Percentiles rank a stretch among this genome's conserved stretches.
Evolutionary conservation across 2,113 vertebrate species (phyloP).

Genomic region (Alligator sinensis): DNA sequence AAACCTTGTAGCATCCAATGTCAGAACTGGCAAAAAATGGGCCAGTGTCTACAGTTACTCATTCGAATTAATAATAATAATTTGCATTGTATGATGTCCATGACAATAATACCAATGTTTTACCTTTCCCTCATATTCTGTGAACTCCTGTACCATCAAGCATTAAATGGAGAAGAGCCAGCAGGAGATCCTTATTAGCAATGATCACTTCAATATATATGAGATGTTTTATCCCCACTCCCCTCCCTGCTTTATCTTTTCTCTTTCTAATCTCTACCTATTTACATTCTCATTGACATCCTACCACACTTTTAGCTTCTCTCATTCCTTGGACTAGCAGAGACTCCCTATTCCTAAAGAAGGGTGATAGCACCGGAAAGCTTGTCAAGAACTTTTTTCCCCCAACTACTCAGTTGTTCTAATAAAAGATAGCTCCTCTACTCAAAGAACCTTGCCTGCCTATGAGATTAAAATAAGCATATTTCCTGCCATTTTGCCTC

Average conservation of each 20-base stretch:
- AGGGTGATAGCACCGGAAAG: too few species aligned
- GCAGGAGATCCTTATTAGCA: not conserved
- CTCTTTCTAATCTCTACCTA: not conserved
- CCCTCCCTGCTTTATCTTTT: not conserved
- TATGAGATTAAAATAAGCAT: not conserved
- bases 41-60: not conserved
- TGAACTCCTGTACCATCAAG: not conserved
- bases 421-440: too few species aligned
- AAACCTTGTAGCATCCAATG: not conserved
- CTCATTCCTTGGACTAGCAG: too few species aligned
- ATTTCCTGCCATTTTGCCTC: not conserved
- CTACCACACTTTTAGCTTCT: too few species aligned
- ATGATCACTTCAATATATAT: not conserved
- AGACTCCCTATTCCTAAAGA: too few species aligned
- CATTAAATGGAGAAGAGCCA: not conserved
- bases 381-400: too few species aligned
- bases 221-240: not conserved
- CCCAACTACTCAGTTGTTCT: too few species aligned
- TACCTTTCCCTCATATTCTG: not conserved
- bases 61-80: not conserved
- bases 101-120: not conserved
- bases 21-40: not conserved
- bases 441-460: too few species aligned
- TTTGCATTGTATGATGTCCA: not conserved
- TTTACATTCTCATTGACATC: too few species aligned